Evolutionary conservation across 2,888 invertebrate species (phyloP), one percentile per base, ranked within the genome.

Genomic region (Branchinecta sandiegonensis): DNA sequence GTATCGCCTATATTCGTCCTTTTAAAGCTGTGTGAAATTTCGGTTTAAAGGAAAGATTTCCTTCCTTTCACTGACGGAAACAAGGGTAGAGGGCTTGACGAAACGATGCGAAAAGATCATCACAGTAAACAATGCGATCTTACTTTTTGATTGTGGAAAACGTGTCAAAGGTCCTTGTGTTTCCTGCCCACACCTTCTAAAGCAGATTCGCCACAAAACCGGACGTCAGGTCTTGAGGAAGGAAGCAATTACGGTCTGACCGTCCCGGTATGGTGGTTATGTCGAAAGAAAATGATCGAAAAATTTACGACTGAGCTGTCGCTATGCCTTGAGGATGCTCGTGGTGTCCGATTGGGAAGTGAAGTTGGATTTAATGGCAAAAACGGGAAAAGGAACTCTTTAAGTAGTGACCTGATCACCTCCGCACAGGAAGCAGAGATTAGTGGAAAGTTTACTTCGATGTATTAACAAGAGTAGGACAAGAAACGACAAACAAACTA

Each of bases 151-250:
- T 56, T 56, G 56, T 56, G 56, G 56, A 56, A 56, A 56, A 56
- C 14, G 56, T 56, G 56, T 56, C 56, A 56, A 56, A 56, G 56
- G 56, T 56, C 56, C 56, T 56, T 8, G 17, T 56, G 56, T 56
- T 14, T 56, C 56, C 56, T 56, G 56, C 14, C 56, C 17, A n/a
- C n/a, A 56, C n/a, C 56, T 14, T 37, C 37, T 37, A 37, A 37
- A 37, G 37, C 37, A 6, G 37, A 37, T 17, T 17, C n/a, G 14
- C 56, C 56, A 56, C 56, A 56, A 56, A 56, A 56, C 56, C 56
- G 56, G 56, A 56, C 56, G 56, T 56, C n/a, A 56, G 56, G 56
- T 56, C 56, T 56, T 56, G 56, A 56, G 56, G 56, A 56, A 56
- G 56, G 56, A 56, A 56, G 17, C 17, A 56, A 56, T 56, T 56